Evolutionary conservation across 2,113 vertebrate genomes (phyloP).

Genomic region (Galemys pyrenaicus): DNA sequence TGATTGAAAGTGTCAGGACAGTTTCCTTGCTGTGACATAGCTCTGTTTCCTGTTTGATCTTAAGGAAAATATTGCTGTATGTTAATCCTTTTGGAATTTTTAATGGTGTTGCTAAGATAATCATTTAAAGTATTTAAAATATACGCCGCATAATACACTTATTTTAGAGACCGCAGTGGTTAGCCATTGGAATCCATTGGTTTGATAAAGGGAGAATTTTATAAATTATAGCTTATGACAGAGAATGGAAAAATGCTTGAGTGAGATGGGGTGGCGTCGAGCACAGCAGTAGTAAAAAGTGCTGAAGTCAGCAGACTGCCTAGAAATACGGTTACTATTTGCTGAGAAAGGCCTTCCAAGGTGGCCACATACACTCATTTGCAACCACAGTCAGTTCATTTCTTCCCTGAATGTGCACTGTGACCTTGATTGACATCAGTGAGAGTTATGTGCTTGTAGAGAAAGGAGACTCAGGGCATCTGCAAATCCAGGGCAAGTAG

Average conservation of each 20-base stretch:
- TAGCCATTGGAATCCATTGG: conserved; percentile 50
- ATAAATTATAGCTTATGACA: conserved; percentile 65
- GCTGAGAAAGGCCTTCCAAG: conserved; percentile 63
- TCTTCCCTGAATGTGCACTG: background rate
- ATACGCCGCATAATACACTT: background rate
- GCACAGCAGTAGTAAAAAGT: conserved; percentile 56
- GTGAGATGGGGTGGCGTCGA: conserved; percentile 49
- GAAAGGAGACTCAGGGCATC: conserved; percentile 28
- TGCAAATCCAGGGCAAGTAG: background rate
- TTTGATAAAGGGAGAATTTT: conserved; percentile 50
- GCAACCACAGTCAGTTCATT: conserved; percentile 47
- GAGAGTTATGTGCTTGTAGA: conserved; percentile 19
- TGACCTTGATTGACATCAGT: conserved; percentile 38
- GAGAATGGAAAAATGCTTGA: conserved; percentile 70
- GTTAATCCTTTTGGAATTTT: conserved; percentile 36
- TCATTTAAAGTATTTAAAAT: conserved; percentile 50
- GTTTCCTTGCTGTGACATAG: conserved; percentile 15
- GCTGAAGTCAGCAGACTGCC: conserved; percentile 65
- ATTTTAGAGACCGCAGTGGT: conserved; percentile 52
- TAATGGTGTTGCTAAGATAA: conserved; percentile 23
- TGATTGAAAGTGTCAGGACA: background rate
- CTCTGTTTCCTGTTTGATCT: conserved; percentile 46
- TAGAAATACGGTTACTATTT: conserved; percentile 70
- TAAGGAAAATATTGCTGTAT: conserved; percentile 36
- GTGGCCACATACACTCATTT: background rate